Percentiles rank a stretch among this genome's conserved stretches.
Evolutionary conservation across 2,113 vertebrate genomes (phyloP).

Genomic region (Sprattus sprattus): DNA sequence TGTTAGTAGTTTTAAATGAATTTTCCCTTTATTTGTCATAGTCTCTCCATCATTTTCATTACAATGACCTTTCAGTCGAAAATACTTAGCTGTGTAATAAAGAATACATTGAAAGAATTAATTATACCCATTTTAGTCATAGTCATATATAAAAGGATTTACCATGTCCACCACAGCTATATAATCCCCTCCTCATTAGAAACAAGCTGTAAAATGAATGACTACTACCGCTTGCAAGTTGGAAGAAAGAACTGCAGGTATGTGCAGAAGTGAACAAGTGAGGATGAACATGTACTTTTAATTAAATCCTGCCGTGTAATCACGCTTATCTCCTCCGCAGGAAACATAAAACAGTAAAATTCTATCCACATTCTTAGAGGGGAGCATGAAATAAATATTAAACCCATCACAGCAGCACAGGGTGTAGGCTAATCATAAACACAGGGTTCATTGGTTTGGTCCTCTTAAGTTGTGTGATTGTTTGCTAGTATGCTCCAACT

Average conservation of each 20-base stretch:
- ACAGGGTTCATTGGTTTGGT: conserved; percentile 30
- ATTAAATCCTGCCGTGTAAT: conserved; percentile 54
- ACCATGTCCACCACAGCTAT: conserved; percentile 32
- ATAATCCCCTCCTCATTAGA: conserved; percentile 44
- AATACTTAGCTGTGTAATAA: conserved; percentile 20
- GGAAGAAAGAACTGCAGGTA: conserved; percentile 41
- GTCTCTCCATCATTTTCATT: no score
- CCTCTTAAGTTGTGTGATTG: conserved; percentile 34
- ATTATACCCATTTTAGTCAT: conserved; percentile 33
- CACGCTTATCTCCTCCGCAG: conserved; percentile 42
- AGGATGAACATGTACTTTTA: conserved; percentile 49
- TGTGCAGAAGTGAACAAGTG: conserved; percentile 31
- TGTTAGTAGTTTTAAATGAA: neutral
- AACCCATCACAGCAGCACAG: conserved; percentile 23
- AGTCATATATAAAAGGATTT: conserved; percentile 35
- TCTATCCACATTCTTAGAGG: conserved; percentile 27
- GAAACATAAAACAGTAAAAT: conserved; percentile 27
- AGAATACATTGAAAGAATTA: neutral
- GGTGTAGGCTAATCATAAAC: conserved; percentile 38
- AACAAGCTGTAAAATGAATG: conserved; percentile 28
- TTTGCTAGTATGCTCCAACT: neutral
- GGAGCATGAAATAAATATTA: conserved; percentile 51
- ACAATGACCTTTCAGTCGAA: neutral
- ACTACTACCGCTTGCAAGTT: conserved; percentile 9
- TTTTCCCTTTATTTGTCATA: neutral